Percentiles rank a stretch among this genome's conserved stretches.
Evolutionary conservation across 2,888 invertebrate genomes (phyloP).

Genomic region (Buathra laborator): DNA sequence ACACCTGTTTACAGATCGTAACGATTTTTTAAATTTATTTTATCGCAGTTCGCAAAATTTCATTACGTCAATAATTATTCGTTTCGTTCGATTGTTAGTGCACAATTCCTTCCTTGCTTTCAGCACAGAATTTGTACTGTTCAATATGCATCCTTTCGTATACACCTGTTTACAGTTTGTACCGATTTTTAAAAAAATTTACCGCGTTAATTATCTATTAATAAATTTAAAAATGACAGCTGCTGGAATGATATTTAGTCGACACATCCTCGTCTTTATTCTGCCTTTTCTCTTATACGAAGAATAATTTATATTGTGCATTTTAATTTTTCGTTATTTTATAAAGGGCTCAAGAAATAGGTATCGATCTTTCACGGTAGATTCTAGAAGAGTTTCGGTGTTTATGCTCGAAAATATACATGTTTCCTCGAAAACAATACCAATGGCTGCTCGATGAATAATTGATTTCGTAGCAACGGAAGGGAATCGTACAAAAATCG

Average conservation of each 20-base stretch:
- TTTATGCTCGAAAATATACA: neutral
- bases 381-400: no score
- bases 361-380: neutral
- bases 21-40: conserved; percentile 1
- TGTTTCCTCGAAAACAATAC: neutral
- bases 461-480: conserved; percentile 34
- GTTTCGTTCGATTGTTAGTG: conserved; percentile 20
- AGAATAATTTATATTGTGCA: neutral
- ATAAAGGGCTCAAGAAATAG: neutral
- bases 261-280: no score
- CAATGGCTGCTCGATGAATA: conserved; percentile 19
- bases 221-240: no score
- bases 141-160: neutral
- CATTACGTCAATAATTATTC: neutral
- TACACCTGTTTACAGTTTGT: conserved; percentile 9
- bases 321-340: neutral
- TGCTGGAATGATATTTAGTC: no score
- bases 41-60: neutral
- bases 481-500: conserved; percentile 50
- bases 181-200: neutral
- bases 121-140: neutral
- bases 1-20: conserved; percentile 13
- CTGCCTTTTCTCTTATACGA: no score
- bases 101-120: neutral
- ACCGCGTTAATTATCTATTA: no score